Evolutionary conservation across 2,888 invertebrate genomes (phyloP), one percentile per base, ranked within the genome.

Genomic region (Acanthosepion pharaonis): DNA sequence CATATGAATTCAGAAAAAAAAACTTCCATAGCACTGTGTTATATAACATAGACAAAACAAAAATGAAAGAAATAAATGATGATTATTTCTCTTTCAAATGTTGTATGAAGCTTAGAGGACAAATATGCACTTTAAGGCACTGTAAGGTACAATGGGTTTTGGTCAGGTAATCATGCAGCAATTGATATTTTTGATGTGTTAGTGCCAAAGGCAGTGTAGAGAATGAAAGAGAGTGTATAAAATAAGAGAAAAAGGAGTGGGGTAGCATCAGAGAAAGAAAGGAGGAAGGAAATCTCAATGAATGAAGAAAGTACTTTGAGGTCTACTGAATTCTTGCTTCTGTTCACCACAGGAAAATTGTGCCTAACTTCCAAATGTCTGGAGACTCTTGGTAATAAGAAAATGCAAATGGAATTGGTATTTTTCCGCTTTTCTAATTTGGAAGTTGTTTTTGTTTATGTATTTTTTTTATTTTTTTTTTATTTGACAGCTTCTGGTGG

Each of bases 351-450:
- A 78, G 33, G 59, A 59, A 59, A 59, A 59, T 59, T 59, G 9
- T 78, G 78, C n/a, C 78, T 33, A 78, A 78, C 78, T 78, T 78
- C 33, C 78, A 78, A 78, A 78, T 78, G n/a, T 78, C 78, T 78
- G 78, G 78, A 78, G 78, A 78, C n/a, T 78, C n/a, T 78, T 78
- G 78, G n/a, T 78, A 78, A 78, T 78, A 78, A n/a, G n/a, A 78
- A 78, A 78, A 78, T 78, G 78, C 78, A 78, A 78, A 78, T 78
- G 78, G 78, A 78, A 78, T 78, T 15, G 78, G 78, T 78, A 78
- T n/a, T 78, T 78, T 78, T 78, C 78, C n/a, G 9, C n/a, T 15
- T 42, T 78, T 78, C 78, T n/a, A 78, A 78, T 78, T 78, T 78
- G n/a, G 78, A 33, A 78, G n/a, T 78, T 78, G 15, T 55, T 55